Base-by-base conservation (phyloP, 2,888 invertebrate genomes). In the Synergus gifuensis region DNA sequence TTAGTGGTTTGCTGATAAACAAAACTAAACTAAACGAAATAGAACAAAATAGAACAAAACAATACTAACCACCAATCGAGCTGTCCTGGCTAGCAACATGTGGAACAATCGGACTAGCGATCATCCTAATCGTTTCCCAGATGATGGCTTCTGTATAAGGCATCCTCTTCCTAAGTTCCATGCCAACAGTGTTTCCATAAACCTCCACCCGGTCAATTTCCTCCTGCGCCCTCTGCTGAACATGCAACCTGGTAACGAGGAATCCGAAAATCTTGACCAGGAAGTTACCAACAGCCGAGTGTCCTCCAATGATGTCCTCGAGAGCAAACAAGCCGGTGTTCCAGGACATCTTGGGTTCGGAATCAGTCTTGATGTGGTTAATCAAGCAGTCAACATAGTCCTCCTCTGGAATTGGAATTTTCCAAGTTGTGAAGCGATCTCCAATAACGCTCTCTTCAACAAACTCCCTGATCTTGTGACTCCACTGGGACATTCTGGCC, bases 101-200 rank as follows among this genome's bases (percentile, higher is more conserved):
- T 0, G 95, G 95, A 0, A 95, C 95, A 77, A 95, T 95, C 0
- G 95, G 95, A 16, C 95, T 95, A 7, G 95, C 94, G 78, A 95
- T 94, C 69, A 94, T 87, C 78, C 95, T 91, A n/a, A 95, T 93
- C 0, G 94, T 93, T 90, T 95, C 95, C 85, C 94, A 93, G 76
- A 95, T 93, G 8, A 94, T 93, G 0, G 94, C 94, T 87, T 95
- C 94, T 0, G 94, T 94, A 87, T 95, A 95, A 0, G 94, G 94
- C 93, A 95, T 93, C 0, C 87, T 85, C 49, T 90, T 89, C 79
- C 94, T 92, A 87, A 95, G 93, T 28, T 92, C 91, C 22, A 94
- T 84, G 2, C 90, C 90, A 12, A 90, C 86, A 1, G 85, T 83
- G n/a, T 81, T 80, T 7, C 84, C 87, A 0, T 83, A 46, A 3